Evolutionary conservation across 2,888 invertebrate genomes (phyloP).

Genomic region (Lithophane leautieri): DNA sequence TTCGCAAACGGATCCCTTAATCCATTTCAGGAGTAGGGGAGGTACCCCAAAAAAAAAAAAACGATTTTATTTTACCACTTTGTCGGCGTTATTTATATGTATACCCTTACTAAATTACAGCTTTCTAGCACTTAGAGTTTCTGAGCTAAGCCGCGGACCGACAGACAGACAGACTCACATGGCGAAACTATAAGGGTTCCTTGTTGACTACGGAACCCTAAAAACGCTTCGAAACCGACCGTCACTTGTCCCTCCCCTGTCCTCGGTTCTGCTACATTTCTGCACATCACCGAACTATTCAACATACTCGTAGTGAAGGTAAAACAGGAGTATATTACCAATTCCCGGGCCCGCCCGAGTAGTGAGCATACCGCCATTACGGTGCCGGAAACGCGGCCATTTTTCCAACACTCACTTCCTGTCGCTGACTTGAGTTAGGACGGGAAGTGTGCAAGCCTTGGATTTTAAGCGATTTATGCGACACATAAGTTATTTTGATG

Average conservation of each 20-base stretch:
- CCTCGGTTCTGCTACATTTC: background rate
- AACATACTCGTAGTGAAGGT: conserved; percentile 35
- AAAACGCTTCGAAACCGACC: background rate
- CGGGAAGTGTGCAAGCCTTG: conserved; percentile 54
- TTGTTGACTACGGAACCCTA: too few species aligned
- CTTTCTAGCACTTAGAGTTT: too few species aligned
- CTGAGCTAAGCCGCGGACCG: too few species aligned
- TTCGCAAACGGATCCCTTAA: too few species aligned
- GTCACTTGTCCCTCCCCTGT: background rate
- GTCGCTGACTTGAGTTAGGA: conserved; percentile 69
- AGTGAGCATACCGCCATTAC: conserved; percentile 74
- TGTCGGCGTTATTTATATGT: too few species aligned
- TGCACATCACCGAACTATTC: conserved; percentile 11
- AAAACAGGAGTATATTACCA: conserved; percentile 40
- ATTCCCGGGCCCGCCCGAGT: conserved; percentile 45
- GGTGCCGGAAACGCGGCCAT: conserved; percentile 76
- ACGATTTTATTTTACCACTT: too few species aligned
- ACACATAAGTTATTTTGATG: conserved; percentile 56
- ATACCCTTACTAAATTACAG: too few species aligned
- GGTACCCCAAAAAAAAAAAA: too few species aligned
- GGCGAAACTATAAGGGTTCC: too few species aligned
- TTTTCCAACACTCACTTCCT: conserved; percentile 79
- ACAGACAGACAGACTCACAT: too few species aligned
- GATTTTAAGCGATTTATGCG: conserved; percentile 57
- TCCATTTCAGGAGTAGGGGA: too few species aligned